These are phyloP conservation scores for Drosophila acutilabella DNA, from an alignment of 2,888 invertebrate genomes.

Conservation along the genomic window DNA sequence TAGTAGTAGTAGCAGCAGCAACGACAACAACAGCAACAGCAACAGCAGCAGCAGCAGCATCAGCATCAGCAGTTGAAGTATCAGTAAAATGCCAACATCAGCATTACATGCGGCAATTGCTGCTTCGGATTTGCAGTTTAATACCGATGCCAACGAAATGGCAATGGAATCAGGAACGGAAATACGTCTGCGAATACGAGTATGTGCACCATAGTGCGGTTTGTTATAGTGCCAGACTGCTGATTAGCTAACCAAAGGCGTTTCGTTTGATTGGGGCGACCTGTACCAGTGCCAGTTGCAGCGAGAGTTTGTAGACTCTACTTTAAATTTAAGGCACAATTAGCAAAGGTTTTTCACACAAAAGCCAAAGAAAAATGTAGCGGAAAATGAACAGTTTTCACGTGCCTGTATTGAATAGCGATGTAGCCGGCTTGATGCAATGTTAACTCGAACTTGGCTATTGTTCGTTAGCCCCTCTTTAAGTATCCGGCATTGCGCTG, in stretches of 20 bases:
- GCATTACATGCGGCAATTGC: slow-evolving; percentile 76
- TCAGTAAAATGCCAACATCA: slow-evolving; percentile 77
- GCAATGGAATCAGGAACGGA: slow-evolving; percentile 54
- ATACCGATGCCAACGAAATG: slow-evolving; percentile 70
- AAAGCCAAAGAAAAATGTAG: slow-evolving; percentile 25
- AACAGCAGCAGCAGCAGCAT: slow-evolving; percentile 33
- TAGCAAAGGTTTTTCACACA: slow-evolving; percentile 1
- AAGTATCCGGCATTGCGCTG: slow-evolving; percentile 1
- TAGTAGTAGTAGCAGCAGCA: slow-evolving; percentile 28
- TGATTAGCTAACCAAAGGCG: slow-evolving; percentile 50
- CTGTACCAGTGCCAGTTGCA: slow-evolving; percentile 1
- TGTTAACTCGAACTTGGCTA: slow-evolving; percentile 19
- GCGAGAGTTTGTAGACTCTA: not conserved
- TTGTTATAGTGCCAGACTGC: slow-evolving; percentile 31
- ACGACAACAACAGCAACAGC: slow-evolving; percentile 27
- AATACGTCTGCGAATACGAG: slow-evolving; percentile 14
- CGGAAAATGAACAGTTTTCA: slow-evolving; percentile 66
- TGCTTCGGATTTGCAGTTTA: slow-evolving; percentile 78
- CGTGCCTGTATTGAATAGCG: slow-evolving; percentile 69
- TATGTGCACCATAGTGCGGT: slow-evolving; percentile 39
- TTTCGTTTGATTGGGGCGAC: slow-evolving; percentile 11
- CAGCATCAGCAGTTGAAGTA: slow-evolving; percentile 28
- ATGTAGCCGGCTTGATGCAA: slow-evolving; percentile 29
- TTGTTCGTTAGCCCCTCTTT: slow-evolving; percentile 26
- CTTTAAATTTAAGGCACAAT: slow-evolving; percentile 13